A percentile compares a stretch with the other conserved stretches of the same genome.
These are phyloP conservation scores for Tachyglossus aculeatus DNA, from an alignment of 2,797 vertebrate genomes.

Conservation along the genomic window DNA sequence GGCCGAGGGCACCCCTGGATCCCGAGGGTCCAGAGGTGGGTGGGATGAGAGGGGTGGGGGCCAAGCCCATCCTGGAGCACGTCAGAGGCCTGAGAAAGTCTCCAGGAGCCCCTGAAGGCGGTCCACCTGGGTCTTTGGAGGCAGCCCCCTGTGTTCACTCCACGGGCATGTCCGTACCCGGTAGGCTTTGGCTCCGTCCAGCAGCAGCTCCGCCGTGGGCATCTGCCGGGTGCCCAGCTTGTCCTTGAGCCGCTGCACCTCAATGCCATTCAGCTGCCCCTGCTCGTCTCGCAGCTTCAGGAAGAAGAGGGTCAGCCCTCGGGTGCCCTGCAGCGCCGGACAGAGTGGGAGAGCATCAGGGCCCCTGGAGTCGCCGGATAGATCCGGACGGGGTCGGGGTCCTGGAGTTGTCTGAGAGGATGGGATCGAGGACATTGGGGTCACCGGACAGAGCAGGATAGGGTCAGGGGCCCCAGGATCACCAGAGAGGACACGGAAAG, in stretches of 20 bases:
- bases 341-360: background rate
- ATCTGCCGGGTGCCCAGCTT: conserved; percentile 88
- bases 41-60: no score
- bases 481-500: no score
- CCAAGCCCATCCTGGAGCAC: background rate
- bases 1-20: background rate
- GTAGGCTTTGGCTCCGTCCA: conserved; percentile 80
- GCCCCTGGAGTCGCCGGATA: background rate
- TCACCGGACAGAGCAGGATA: background rate
- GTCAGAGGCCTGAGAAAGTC: background rate
- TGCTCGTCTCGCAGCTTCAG: conserved; percentile 74
- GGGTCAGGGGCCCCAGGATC: background rate
- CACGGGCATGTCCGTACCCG: conserved; percentile 63
- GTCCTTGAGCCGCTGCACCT: conserved; percentile 86
- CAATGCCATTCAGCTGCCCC: conserved; percentile 79
- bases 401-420: background rate
- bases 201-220: conserved; percentile 87
- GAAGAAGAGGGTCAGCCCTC: conserved; percentile 86
- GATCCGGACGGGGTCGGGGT: background rate
- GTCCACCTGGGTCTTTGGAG: background rate
- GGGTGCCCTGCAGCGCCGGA: conserved; percentile 70
- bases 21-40: background rate
- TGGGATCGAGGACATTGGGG: background rate
- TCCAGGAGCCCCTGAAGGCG: background rate
- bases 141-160: no score